Base-by-base conservation (phyloP, 2,888 invertebrate genomes). In the Germaria angustata region DNA sequence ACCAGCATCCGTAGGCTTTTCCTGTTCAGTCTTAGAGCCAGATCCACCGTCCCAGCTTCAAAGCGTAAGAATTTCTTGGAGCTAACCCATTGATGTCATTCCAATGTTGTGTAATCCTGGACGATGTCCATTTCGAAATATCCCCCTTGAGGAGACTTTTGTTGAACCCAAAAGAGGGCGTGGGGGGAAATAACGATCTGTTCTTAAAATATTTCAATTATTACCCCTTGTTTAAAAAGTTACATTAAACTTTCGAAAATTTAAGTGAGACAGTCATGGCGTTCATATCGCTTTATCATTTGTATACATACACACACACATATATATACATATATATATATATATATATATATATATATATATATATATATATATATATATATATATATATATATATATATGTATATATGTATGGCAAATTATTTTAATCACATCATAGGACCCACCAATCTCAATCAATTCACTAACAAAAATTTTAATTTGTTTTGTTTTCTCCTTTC, bases 361-460 rank as follows among this genome's bases (percentile, higher is more conserved):
- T 20, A 49, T 46, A 46, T 46, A 15, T 28, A 39, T 55, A 13
- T 53, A n/a, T n/a, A n/a, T 46, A 9, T 20, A 20, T 17, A 11
- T 9, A 17, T 20, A 9, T 6, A 55, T 9, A 51, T 36, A 20
- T 24, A 46, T 46, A 46, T 3, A 15, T 44, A 41, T 15, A 15
- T 20, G 15, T 20, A 49, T 46, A 46, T 46, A 15, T 28, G 28
- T 55, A 13, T 53, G 11, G 11, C 17, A 22, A 34, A 49, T 15
- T 41, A 24, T 13, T 55, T 55, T 46, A 13, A 57, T 55, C 36
- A 59, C 46, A 15, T 63, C 57, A 65, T 71, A 78, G 22, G 8
- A 69, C 76, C 72, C 79, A 80, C 79, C 79, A 49, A 28, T 28
- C n/a, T n/a, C 28, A 28, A 49, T 39, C 17, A 55, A 68, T 36